Percentiles rank a stretch among this genome's conserved stretches.
These are phyloP conservation scores for Chelonus insularis DNA, from an alignment of 1,140 invertebrate species.

Conservation along the genomic window DNA sequence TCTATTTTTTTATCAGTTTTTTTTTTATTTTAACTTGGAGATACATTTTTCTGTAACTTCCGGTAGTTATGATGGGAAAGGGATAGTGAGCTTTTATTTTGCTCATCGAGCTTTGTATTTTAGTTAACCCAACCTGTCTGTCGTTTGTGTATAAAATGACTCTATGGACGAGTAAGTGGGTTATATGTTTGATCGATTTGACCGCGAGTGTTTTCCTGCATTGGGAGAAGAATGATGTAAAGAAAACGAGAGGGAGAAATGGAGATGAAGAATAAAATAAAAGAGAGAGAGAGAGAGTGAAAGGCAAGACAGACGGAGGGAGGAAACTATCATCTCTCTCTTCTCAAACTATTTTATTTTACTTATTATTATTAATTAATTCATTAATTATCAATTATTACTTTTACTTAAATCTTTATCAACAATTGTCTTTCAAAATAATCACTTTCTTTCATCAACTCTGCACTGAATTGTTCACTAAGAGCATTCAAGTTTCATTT, in stretches of 20 bases:
- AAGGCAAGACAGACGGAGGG: background rate
- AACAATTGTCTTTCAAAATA: slow-evolving; percentile 15
- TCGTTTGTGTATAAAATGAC: too few species aligned
- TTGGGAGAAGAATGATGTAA: background rate
- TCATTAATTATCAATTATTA: too few species aligned
- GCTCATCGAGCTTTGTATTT: too few species aligned
- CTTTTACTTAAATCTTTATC: background rate
- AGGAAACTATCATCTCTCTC: slow-evolving; percentile 1
- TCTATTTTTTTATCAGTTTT: slow-evolving; percentile 6
- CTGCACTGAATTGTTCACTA: background rate
- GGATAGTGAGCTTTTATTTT: too few species aligned
- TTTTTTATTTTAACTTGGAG: slow-evolving; percentile 15
- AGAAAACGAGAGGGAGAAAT: slow-evolving; percentile 1
- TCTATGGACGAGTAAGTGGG: slow-evolving; percentile 25
- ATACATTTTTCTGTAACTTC: too few species aligned
- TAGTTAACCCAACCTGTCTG: too few species aligned
- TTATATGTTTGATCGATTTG: slow-evolving; percentile 24
- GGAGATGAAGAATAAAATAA: slow-evolving; percentile 2
- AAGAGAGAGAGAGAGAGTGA: background rate
- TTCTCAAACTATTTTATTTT: background rate
- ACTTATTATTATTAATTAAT: background rate
- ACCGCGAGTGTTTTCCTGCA: slow-evolving; percentile 1
- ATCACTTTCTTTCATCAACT: background rate
- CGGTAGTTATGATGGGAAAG: too few species aligned
- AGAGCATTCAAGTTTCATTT: background rate